These are phyloP conservation scores for Tringa solitaria DNA, from an alignment of 2,113 vertebrate genomes.

Conservation along the genomic window DNA sequence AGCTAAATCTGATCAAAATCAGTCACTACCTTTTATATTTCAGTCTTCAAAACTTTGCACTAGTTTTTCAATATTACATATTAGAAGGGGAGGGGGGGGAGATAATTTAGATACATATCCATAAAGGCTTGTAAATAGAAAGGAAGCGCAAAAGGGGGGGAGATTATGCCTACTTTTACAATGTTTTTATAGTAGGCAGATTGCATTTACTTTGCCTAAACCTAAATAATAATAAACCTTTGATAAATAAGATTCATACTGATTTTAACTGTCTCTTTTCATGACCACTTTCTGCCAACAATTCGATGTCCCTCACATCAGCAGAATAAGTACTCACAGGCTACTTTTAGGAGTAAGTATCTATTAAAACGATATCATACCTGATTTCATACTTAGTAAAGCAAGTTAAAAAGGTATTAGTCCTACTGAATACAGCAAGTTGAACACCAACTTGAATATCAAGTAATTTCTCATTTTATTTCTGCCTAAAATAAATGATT, in stretches of 20 bases:
- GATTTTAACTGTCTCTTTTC: not conserved
- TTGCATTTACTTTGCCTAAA: not conserved
- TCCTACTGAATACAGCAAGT: not conserved
- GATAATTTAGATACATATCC: not conserved
- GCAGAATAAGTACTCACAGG: not conserved
- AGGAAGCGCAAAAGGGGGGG: fast-evolving
- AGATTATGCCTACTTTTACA: not conserved
- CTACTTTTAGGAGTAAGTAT: not conserved
- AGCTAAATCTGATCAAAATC: not conserved
- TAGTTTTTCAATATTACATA: not conserved
- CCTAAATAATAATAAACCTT: not conserved
- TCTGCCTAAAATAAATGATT: not conserved
- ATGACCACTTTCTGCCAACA: not conserved
- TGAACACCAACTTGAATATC: not conserved
- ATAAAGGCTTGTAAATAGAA: not conserved
- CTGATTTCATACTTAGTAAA: not conserved
- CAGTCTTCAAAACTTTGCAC: not conserved
- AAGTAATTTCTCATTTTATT: not conserved
- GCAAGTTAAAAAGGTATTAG: not conserved
- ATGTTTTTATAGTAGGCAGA: not conserved
- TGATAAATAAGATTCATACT: not conserved
- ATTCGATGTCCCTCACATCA: not conserved
- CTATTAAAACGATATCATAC: not conserved
- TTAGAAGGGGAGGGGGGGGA: not conserved
- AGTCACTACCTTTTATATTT: not conserved